Percentiles rank a stretch among this genome's conserved stretches.
phyloP scores from a whole-genome alignment of 2,113 vertebrate genomes.

The Gasterosteus aculeatus region DNA sequence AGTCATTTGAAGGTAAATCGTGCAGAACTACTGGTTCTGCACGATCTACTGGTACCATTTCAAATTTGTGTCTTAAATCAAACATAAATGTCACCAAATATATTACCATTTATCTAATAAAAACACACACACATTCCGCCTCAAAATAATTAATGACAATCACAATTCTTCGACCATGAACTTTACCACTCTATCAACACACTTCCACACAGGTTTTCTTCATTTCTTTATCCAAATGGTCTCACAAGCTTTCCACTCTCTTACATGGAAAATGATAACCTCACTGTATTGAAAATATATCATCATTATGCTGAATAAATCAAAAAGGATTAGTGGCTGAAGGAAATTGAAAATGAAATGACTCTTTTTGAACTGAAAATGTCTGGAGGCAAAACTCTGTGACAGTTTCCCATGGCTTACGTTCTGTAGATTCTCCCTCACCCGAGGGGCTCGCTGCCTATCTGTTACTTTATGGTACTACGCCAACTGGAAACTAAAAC shows the following conservation, averaged over 20 bases:
- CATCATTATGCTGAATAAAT: constrained; percentile 65
- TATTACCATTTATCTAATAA: not conserved
- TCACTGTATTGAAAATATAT: constrained; percentile 13
- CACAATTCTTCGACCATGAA: not conserved
- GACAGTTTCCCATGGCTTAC: constrained; percentile 49
- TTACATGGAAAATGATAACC: not conserved
- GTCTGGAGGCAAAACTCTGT: constrained; percentile 44
- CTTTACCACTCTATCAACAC: constrained; percentile 10
- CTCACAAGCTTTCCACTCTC: constrained; percentile 7
- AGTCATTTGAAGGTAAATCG: not conserved
- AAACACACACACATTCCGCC: not conserved
- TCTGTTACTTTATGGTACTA: constrained; percentile 16
- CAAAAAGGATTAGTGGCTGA: constrained; percentile 57
- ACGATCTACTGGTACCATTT: not conserved
- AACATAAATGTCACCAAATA: not conserved
- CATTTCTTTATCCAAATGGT: constrained; percentile 22
- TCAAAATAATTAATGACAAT: not conserved
- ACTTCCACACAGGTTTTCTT: constrained; percentile 21
- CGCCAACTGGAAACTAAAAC: constrained; percentile 38
- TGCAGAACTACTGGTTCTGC: not conserved
- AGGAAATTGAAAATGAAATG: constrained; percentile 67
- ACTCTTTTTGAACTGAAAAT: constrained; percentile 48
- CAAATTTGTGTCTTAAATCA: not conserved
- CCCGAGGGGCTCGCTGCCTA: constrained; percentile 19
- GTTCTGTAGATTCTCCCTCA: constrained; percentile 22